These are phyloP conservation scores for Egretta garzetta DNA, from an alignment of 2,113 vertebrate genomes.

Conservation along the genomic window DNA sequence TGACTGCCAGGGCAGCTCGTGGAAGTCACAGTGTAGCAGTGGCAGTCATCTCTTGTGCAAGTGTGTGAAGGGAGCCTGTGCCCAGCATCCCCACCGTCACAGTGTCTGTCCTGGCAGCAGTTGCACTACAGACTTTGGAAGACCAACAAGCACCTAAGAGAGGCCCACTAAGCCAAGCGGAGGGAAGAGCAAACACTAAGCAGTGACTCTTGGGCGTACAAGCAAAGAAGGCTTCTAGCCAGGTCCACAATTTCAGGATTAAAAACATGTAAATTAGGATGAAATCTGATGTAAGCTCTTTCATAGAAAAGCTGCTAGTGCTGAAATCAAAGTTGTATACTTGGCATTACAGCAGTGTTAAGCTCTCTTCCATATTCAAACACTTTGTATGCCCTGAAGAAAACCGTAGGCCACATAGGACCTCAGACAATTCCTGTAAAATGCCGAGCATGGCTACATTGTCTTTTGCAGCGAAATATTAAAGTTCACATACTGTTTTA, in stretches of 20 bases:
- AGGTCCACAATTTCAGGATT: background rate
- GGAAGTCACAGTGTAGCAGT: background rate
- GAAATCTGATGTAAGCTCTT: background rate
- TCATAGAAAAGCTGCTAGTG: background rate
- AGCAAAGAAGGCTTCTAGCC: background rate
- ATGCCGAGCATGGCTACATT: background rate
- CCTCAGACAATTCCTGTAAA: background rate
- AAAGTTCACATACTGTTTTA: background rate
- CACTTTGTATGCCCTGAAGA: background rate
- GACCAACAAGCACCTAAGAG: fast-evolving
- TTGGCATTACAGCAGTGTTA: background rate
- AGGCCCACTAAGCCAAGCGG: background rate
- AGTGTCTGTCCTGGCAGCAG: background rate
- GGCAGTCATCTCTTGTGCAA: background rate
- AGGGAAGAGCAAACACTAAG: background rate
- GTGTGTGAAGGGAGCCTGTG: background rate
- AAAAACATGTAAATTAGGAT: background rate
- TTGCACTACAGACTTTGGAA: background rate
- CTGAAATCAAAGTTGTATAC: background rate
- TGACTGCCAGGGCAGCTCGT: background rate
- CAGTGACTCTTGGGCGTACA: background rate
- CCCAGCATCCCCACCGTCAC: background rate
- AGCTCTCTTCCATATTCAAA: background rate
- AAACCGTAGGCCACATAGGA: background rate
- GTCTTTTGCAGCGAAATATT: background rate